Percentiles rank a stretch among this genome's conserved stretches.
phyloP scores from a whole-genome alignment of 2,797 vertebrate species.

The Podarcis lilfordi region DNA sequence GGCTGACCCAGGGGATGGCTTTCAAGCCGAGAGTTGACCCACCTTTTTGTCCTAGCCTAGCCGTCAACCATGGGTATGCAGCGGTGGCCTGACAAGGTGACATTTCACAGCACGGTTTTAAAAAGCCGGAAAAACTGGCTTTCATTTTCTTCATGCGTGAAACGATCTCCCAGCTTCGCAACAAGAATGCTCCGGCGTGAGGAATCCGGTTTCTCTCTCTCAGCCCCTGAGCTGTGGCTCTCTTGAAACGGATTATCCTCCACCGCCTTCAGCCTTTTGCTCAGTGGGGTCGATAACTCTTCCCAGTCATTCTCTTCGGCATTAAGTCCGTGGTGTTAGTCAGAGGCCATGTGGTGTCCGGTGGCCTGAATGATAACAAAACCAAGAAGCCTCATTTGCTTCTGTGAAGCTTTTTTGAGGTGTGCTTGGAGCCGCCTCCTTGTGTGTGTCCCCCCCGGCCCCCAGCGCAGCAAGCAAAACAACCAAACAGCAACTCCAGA shows the following conservation, averaged over 20 bases:
- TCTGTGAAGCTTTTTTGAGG: rapidly evolving
- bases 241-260: neutral
- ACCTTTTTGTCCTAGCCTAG: too few relatives aligned
- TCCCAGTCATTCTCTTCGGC: neutral
- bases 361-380: neutral
- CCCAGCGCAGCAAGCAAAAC: neutral
- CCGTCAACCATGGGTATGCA: too few relatives aligned
- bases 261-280: rapidly evolving
- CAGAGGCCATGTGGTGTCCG: neutral
- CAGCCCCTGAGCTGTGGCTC: neutral
- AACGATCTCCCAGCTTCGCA: neutral
- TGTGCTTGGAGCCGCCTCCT: neutral
- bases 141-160: neutral
- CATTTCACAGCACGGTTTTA: neutral
- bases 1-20: neutral
- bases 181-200: too few relatives aligned
- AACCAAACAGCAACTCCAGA: neutral
- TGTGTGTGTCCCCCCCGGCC: neutral
- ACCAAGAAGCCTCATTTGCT: neutral
- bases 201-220: neutral
- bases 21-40: neutral
- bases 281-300: neutral
- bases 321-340: rapidly evolving
- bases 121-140: neutral
- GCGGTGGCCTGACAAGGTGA: neutral